A percentile compares a stretch with the other conserved stretches of the same genome.
Conservation (phyloP, 2,797 vertebrate genomes). For the Malurus splendens region DNA sequence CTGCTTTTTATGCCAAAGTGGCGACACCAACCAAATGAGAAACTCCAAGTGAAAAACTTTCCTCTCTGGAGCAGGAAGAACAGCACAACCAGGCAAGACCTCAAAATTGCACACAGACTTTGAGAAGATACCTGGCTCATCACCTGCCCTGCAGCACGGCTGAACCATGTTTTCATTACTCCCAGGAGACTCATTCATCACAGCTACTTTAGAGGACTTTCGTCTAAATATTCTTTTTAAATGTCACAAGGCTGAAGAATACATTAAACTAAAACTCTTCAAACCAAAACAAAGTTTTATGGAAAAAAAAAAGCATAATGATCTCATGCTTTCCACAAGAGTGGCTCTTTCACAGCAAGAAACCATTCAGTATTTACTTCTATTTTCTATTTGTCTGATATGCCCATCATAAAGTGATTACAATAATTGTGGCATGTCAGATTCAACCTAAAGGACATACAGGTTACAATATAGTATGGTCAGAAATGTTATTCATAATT, state of each 20-base stretch:
- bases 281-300: not conserved
- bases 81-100: not conserved
- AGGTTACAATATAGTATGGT: constrained; percentile 2
- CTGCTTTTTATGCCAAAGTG: not conserved
- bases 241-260: not conserved
- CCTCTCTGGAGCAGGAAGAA: not conserved
- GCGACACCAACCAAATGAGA: not conserved
- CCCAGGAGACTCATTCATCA: not conserved
- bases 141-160: fast-evolving
- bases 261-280: not conserved
- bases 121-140: not conserved
- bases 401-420: not conserved
- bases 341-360: not conserved
- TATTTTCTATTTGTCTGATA: constrained; percentile 6
- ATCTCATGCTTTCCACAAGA: not conserved
- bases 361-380: constrained; percentile 12
- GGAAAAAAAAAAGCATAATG: not conserved
- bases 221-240: not conserved
- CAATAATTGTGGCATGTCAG: not conserved
- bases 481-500: constrained; percentile 9
- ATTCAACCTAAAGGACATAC: not conserved
- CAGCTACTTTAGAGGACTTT: not conserved
- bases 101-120: fast-evolving
- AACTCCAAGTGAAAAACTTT: not conserved
- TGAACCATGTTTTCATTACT: not conserved